These are phyloP conservation scores for Strigops habroptila DNA, from an alignment of 2,113 vertebrate species.

Conservation along the genomic window DNA sequence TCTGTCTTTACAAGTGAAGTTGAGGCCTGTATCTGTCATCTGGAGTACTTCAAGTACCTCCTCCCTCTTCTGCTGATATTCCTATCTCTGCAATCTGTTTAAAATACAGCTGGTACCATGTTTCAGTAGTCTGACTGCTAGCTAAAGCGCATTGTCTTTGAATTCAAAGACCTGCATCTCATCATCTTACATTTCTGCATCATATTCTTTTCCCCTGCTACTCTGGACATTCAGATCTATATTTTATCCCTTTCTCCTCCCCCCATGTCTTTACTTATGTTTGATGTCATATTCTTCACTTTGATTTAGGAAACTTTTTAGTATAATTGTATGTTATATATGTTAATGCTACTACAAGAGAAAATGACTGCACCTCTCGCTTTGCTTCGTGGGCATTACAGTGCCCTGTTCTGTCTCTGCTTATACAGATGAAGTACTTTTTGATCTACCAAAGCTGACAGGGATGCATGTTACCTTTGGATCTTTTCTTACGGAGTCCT, in stretches of 20 bases:
- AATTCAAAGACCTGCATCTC: background rate
- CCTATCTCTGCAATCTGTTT: background rate
- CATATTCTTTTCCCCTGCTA: background rate
- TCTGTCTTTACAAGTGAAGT: constrained; percentile 2
- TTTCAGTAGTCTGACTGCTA: background rate
- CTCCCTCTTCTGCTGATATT: background rate
- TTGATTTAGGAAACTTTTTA: background rate
- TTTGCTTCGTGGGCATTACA: background rate
- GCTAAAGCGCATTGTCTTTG: background rate
- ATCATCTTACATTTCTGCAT: background rate
- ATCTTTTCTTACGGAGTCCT: background rate
- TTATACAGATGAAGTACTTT: background rate
- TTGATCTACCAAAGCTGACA: background rate
- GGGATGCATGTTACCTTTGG: background rate
- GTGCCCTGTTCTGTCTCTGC: background rate
- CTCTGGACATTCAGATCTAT: background rate
- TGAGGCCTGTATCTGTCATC: background rate
- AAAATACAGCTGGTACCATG: background rate
- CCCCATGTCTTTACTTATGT: rapidly evolving
- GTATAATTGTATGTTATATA: background rate
- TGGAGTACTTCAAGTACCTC: constrained; percentile 10
- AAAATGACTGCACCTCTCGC: background rate
- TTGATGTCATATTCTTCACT: background rate
- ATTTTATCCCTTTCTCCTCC: rapidly evolving
- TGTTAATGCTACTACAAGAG: background rate